Conservation (phyloP, 2,888 invertebrate species). For the Ernsta delagoae region DNA sequence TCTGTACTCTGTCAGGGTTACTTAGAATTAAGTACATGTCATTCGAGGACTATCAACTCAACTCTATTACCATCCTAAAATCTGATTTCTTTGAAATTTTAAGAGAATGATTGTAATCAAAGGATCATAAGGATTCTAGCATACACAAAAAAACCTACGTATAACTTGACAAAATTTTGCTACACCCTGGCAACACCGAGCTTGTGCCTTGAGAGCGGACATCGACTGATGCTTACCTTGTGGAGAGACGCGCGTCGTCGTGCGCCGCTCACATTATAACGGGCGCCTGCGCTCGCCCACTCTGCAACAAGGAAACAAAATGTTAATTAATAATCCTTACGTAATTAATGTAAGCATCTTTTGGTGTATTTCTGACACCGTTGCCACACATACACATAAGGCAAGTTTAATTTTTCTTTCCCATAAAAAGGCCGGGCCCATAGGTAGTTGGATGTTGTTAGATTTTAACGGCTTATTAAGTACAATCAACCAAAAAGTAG, state of each 20-base stretch:
- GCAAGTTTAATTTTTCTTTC: too few relatives aligned
- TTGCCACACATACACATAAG: neutral
- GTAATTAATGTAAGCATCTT: conserved; percentile 22
- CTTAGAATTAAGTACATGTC: neutral
- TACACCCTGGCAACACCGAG: neutral
- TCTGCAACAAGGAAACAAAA: conserved; percentile 62
- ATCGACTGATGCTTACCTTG: conserved; percentile 56
- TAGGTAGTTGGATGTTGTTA: too few relatives aligned
- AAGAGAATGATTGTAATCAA: too few relatives aligned
- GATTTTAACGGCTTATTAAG: too few relatives aligned
- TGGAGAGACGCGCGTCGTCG: conserved; percentile 71
- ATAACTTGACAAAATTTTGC: neutral
- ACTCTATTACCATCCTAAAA: too few relatives aligned
- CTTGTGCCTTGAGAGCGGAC: conserved; percentile 8
- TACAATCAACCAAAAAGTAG: too few relatives aligned
- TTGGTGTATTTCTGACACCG: neutral
- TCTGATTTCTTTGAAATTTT: too few relatives aligned
- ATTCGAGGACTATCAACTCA: neutral
- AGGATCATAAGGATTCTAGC: too few relatives aligned
- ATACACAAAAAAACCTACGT: too few relatives aligned
- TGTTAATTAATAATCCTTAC: conserved; percentile 38
- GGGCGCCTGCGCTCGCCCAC: conserved; percentile 61
- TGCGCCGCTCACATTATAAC: conserved; percentile 82
- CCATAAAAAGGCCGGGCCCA: too few relatives aligned
- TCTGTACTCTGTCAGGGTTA: neutral